phyloP scores from a whole-genome alignment of 1,140 invertebrate genomes.

The Nixonia krombeini region DNA sequence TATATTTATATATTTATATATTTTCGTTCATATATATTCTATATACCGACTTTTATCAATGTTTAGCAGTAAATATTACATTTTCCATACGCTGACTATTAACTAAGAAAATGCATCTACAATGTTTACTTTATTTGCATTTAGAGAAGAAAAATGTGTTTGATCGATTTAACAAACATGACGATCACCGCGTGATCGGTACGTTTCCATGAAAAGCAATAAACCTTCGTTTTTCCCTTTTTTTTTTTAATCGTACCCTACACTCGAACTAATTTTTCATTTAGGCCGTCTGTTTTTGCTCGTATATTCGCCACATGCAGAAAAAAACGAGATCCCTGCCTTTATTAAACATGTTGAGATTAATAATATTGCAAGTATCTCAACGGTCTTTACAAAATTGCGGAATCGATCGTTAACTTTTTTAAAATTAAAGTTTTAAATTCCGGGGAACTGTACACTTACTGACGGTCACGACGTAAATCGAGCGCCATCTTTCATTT shows the following conservation, averaged over 20 bases:
- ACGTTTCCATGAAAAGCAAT: constrained; percentile 23
- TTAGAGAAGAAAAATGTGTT: constrained; percentile 19
- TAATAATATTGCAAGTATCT: no score
- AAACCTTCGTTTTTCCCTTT: constrained; percentile 27
- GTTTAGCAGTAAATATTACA: constrained; percentile 63
- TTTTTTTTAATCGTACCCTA: constrained; percentile 29
- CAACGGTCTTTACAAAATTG: no score
- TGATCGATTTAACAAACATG: constrained; percentile 29
- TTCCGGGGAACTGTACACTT: no score
- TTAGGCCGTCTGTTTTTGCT: constrained; percentile 14
- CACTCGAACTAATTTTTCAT: constrained; percentile 16
- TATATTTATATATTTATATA: constrained; percentile 55
- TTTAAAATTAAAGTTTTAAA: no score
- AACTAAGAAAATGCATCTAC: constrained; percentile 65
- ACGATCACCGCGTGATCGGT: constrained; percentile 28
- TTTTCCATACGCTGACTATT: constrained; percentile 66
- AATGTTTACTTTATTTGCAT: constrained; percentile 48
- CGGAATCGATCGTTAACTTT: no score
- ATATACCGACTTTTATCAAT: constrained; percentile 55
- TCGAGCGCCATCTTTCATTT: no score
- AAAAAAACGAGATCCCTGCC: no score
- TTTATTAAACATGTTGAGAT: no score
- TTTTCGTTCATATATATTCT: constrained; percentile 44
- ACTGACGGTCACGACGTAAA: no score
- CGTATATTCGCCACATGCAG: no score